Evolutionary conservation across 2,888 invertebrate species (phyloP).

Genomic region (Leptinotarsa peninsularis): DNA sequence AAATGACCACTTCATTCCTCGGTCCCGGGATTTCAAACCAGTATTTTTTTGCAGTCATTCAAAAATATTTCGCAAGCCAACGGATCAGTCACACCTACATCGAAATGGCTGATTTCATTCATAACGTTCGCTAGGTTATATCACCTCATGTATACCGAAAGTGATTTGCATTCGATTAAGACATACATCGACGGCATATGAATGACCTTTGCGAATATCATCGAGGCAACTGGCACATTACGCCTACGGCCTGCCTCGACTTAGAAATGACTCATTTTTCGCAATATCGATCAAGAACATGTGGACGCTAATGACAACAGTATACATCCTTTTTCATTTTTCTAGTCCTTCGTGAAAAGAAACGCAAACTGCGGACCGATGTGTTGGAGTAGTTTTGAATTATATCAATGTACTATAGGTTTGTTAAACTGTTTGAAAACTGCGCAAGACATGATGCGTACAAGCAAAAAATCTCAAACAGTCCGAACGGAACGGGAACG

Average conservation of each 20-base stretch:
- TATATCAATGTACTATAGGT: no score
- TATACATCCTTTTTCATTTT: background rate
- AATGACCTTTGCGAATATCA: constrained; percentile 37
- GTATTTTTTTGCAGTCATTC: background rate
- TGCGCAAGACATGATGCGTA: no score
- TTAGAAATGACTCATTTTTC: constrained; percentile 32
- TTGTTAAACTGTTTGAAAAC: no score
- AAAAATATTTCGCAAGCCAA: background rate
- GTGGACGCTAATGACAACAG: background rate
- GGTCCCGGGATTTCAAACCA: background rate
- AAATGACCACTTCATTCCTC: no score
- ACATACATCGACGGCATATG: constrained; percentile 29
- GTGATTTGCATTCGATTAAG: constrained; percentile 6
- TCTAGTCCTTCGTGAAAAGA: background rate
- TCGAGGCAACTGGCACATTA: constrained; percentile 32
- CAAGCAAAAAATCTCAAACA: no score
- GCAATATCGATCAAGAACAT: background rate
- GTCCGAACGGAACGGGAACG: no score
- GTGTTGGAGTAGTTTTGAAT: no score
- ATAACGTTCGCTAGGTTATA: background rate
- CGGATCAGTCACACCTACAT: no score
- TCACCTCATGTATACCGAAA: background rate
- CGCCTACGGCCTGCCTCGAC: constrained; percentile 33
- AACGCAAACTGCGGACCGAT: background rate
- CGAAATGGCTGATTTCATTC: background rate